Evolutionary conservation across 2,113 vertebrate genomes (phyloP).

Genomic region (Mesitornis unicolor): DNA sequence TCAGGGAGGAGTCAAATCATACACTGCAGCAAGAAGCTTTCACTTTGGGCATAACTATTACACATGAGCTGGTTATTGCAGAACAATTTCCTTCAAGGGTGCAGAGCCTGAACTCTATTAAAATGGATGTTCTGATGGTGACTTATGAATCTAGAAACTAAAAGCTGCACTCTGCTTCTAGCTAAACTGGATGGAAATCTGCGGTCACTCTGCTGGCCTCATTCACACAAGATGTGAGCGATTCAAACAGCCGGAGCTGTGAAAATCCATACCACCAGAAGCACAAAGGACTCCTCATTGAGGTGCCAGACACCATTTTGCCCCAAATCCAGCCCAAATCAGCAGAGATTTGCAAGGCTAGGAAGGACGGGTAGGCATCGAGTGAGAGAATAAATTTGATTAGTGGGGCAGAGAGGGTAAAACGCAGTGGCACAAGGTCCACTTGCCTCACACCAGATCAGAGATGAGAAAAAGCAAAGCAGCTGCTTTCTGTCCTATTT

Average conservation of each 20-base stretch:
- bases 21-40: not conserved
- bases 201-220: not conserved
- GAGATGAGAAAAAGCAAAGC: not conserved
- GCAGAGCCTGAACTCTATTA: not conserved
- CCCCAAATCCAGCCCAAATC: not conserved
- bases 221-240: rapidly evolving
- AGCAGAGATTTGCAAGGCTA: not conserved
- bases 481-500: not conserved
- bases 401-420: not conserved
- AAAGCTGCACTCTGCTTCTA: not conserved
- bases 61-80: not conserved
- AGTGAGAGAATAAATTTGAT: not conserved
- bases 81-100: constrained; percentile 18
- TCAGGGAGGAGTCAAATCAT: not conserved
- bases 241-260: not conserved
- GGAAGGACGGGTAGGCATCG: not conserved
- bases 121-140: constrained; percentile 19
- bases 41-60: not conserved
- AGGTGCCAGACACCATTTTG: not conserved
- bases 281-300: not conserved
- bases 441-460: not conserved
- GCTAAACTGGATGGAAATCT: not conserved
- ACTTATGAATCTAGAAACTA: not conserved
- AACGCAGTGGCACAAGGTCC: not conserved
- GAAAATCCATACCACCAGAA: not conserved